These are phyloP conservation scores for Hassar affinis DNA, from an alignment of 2,113 vertebrate genomes.

Conservation along the genomic window DNA sequence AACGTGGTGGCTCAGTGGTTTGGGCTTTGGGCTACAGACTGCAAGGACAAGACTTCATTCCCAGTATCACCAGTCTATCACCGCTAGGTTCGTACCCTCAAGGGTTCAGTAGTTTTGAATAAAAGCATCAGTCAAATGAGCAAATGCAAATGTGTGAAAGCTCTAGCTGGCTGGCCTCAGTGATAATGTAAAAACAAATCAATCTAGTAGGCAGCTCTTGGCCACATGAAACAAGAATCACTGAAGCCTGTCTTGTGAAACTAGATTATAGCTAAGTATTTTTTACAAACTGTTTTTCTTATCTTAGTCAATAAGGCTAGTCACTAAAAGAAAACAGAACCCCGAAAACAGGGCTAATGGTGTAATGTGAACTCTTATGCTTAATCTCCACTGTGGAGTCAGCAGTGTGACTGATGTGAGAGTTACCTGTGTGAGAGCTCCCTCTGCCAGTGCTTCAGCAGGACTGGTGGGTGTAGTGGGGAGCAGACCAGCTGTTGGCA, in stretches of 20 bases:
- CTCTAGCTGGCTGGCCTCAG: not conserved
- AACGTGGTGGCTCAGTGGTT: not conserved
- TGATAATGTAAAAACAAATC: conserved; percentile 10
- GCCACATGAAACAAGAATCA: not conserved
- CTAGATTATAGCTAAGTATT: not conserved
- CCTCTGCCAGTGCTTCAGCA: conserved; percentile 90
- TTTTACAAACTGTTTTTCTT: not conserved
- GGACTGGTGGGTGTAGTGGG: conserved; percentile 86
- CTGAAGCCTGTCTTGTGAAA: not conserved
- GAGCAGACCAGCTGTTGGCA: conserved; percentile 72
- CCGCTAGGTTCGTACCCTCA: not conserved
- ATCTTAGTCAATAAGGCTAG: not conserved
- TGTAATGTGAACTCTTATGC: not conserved
- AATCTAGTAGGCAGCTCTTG: not conserved
- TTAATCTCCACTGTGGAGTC: not conserved
- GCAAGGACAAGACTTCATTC: not conserved
- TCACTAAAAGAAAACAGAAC: no score
- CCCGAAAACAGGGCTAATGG: not conserved
- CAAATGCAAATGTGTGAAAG: conserved; percentile 14
- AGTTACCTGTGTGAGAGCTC: conserved; percentile 86
- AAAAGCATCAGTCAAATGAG: not conserved
- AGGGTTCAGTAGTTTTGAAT: not conserved
- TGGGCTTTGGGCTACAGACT: not conserved
- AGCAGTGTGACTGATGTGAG: conserved; percentile 65
- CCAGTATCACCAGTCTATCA: not conserved